Base-by-base conservation (phyloP, 2,113 vertebrate species). In the Cisticola juncidis region DNA sequence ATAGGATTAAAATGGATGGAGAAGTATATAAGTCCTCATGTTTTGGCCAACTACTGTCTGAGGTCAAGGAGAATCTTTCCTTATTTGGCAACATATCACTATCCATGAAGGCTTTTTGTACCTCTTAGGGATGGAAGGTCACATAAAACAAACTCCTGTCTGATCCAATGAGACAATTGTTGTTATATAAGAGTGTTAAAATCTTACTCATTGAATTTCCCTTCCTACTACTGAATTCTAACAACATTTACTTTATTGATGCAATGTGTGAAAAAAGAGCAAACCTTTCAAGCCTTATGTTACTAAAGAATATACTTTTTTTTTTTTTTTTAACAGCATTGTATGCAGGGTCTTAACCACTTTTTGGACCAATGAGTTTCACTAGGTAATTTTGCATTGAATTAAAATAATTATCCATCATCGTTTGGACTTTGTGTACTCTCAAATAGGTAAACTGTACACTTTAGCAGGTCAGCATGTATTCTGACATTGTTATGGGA, bases 41-140 rank as follows among this genome's bases (percentile, higher is more conserved):
- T 56, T 94, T 92, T 77, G 72, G 64, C 36, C 44, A 68, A 18
- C 56, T 91, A 16, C 68, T 86, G 6, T 78, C 33, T 56, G 29
- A 95, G 54, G 38, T 35, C 3, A n/a, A 82, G 82, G 73, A 92
- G 36, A 83, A 92, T 78, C 90, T 86, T 78, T 36, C 93, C 93
- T 81, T 96, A 71, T 93, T 95, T 95, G 85, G 92, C 56, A 86
- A 66, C 23, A 35, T 45, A 71, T 47, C 61, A 45, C 57, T 80
- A 26, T 40, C 85, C 33, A 0, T 88, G 51, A 66, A 51, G 40
- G 64, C 9, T 74, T 86, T 80, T 78, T 56, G 40, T 92, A 88
- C 57, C 68, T 86, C 60, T 45, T 60, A n/a, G n/a, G 29, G 66
- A 86, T 70, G 22, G 83, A 80, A 95, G 79, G 82, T 93, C 74